Base-by-base conservation (phyloP, 2,113 vertebrate species). In the Chlorodrepanis virens region DNA sequence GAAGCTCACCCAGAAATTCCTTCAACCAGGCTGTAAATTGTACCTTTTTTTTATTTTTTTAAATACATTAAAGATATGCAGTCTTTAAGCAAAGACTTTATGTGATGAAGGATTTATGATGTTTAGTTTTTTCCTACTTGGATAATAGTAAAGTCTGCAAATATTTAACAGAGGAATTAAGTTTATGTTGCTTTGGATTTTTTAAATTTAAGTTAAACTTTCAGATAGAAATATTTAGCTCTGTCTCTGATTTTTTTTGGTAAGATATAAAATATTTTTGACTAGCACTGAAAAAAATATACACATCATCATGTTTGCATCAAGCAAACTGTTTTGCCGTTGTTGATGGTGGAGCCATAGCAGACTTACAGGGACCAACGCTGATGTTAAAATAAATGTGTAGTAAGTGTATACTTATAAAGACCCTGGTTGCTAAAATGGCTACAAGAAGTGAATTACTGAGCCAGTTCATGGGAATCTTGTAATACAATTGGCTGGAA, bases 1-100 rank as follows among this genome's bases (percentile, higher is more conserved):
- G 90, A 90, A 94, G 47, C 52, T 86, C 69, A 3, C 69, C 45
- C 87, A 97, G 60, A 86, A 95, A 88, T 93, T 93, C 94, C 85
- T 96, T 93, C 56, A 83, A 45, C 60, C 4, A n/a, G 33, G 25
- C 63, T 79, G 80, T 70, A 92, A 93, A 89, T 83, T 77, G 22
- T 61, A 88, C 31, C 6, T 50, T 90, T 37, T 57, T 20, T 14
- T 29, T 4, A 11, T 54, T 21, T 33, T 39, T 69, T 14, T 0
- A 3, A 57, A 61, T 33, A 28, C 47, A 45, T 61, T 53, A 45
- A 33, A 90, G 49, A 88, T 42, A 67, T 17, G 16, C 22, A 49
- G 16, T 84, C 37, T 76, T 84, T 82, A 57, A 60, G 52, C 64
- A 87, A 84, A 83, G 63, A 40, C 19, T 93, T 83, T 16, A 45